Evolutionary conservation across 92 coral and sea anemone genomes (phyloP).

Genomic region (Bergia sp.): DNA sequence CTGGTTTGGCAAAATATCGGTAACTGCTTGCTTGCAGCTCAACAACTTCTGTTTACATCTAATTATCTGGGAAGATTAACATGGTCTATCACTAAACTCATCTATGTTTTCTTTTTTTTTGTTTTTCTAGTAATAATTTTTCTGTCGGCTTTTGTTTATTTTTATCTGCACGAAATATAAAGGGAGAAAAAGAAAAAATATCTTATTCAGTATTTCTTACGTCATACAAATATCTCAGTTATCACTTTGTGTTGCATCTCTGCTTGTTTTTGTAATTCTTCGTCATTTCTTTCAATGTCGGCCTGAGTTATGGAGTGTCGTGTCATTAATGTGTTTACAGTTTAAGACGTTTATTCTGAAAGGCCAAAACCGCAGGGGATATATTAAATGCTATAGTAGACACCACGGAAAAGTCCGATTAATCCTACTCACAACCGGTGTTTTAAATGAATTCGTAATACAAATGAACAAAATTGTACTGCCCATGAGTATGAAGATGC

Average conservation of each 20-base stretch:
- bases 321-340: conserved; percentile 27
- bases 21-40: not conserved
- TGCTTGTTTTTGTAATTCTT: not conserved
- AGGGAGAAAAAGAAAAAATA: not conserved
- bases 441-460: not conserved
- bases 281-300: not conserved
- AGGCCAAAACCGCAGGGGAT: conserved; percentile 35
- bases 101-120: not conserved
- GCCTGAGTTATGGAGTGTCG: not conserved
- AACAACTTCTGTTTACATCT: not conserved
- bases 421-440: not conserved
- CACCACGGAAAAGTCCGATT: not conserved
- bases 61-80: not conserved
- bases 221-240: not conserved
- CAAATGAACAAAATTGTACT: not conserved
- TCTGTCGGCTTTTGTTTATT: not conserved
- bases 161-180: not conserved
- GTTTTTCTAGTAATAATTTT: not conserved
- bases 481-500: not conserved
- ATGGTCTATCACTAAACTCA: not conserved
- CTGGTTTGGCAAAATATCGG: not conserved
- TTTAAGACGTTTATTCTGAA: conserved; percentile 14
- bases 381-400: conserved; percentile 1
- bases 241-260: not conserved
- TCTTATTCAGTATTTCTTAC: not conserved